Conservation (phyloP, 2,113 vertebrate species). For the Leptobrachium leishanense region DNA sequence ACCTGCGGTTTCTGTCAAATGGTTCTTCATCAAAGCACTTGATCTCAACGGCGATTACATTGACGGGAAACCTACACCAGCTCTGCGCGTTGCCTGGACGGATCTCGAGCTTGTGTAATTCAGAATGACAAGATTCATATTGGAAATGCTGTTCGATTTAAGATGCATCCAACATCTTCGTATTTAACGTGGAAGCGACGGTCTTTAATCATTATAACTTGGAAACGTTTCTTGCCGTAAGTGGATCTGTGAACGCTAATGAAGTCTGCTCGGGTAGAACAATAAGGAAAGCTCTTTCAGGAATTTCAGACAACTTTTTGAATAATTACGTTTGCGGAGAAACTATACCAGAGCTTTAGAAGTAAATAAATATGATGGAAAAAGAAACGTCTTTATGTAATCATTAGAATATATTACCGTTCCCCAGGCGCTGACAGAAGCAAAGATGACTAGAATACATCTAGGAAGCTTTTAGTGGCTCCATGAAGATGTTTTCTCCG, state of each 20-base stretch:
- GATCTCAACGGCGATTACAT: slow-evolving; percentile 33
- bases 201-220: slow-evolving; percentile 45
- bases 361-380: neutral
- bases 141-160: slow-evolving; percentile 32
- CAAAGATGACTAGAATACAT: neutral
- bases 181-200: slow-evolving; percentile 28
- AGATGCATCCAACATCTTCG: slow-evolving; percentile 28
- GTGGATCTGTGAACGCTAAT: slow-evolving; percentile 22
- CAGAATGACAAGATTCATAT: slow-evolving; percentile 33
- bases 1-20: slow-evolving; percentile 24
- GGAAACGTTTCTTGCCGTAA: slow-evolving; percentile 12
- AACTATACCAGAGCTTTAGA: slow-evolving; percentile 3
- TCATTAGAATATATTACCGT: neutral
- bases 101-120: slow-evolving; percentile 26
- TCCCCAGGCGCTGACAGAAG: neutral
- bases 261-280: slow-evolving; percentile 6
- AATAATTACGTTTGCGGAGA: slow-evolving; percentile 26
- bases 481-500: neutral
- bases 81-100: slow-evolving; percentile 21
- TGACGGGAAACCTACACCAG: slow-evolving; percentile 22
- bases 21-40: slow-evolving; percentile 41
- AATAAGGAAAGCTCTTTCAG: slow-evolving; percentile 19
- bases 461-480: neutral
- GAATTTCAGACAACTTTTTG: slow-evolving; percentile 26
- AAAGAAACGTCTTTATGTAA: neutral